Percentiles rank a stretch among this genome's conserved stretches.
Evolutionary conservation across 2,113 vertebrate species (phyloP).

Genomic region (Sceloporus tristichus): DNA sequence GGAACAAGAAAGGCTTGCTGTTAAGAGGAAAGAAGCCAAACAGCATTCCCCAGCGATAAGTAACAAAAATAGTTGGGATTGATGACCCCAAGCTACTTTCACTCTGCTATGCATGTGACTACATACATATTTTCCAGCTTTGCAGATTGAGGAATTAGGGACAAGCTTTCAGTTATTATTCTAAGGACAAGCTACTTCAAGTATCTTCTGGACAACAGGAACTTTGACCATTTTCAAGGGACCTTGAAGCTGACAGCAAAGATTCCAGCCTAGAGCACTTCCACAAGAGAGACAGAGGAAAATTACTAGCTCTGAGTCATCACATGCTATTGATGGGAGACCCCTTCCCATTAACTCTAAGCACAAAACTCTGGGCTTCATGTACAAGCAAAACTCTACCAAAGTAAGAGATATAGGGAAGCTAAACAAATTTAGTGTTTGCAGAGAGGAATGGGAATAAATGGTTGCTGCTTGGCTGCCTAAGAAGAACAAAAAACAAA

Average conservation of each 20-base stretch:
- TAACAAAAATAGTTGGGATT: slow-evolving; percentile 1
- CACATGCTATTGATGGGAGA: rapidly evolving
- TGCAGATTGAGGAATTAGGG: slow-evolving; percentile 32
- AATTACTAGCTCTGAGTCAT: background rate
- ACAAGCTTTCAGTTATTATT: slow-evolving; percentile 11
- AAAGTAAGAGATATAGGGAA: background rate
- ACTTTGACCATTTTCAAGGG: slow-evolving; percentile 47
- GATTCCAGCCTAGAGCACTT: background rate
- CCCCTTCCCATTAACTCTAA: background rate
- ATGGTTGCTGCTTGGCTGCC: background rate
- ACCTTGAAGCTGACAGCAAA: slow-evolving; percentile 20
- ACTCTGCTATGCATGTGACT: background rate
- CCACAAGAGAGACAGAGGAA: background rate
- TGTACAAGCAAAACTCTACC: rapidly evolving
- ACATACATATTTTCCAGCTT: background rate
- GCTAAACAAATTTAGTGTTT: background rate
- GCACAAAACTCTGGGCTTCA: background rate
- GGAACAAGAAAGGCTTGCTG: background rate
- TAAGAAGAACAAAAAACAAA: background rate
- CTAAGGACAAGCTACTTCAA: background rate
- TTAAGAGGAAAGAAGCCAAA: slow-evolving; percentile 1
- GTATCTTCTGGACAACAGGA: slow-evolving; percentile 16
- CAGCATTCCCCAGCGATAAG: background rate
- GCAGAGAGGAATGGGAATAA: background rate
- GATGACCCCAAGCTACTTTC: background rate